A percentile compares a stretch with the other conserved stretches of the same genome.
phyloP scores from a whole-genome alignment of 2,113 vertebrate genomes.

The Catharus minimus region DNA sequence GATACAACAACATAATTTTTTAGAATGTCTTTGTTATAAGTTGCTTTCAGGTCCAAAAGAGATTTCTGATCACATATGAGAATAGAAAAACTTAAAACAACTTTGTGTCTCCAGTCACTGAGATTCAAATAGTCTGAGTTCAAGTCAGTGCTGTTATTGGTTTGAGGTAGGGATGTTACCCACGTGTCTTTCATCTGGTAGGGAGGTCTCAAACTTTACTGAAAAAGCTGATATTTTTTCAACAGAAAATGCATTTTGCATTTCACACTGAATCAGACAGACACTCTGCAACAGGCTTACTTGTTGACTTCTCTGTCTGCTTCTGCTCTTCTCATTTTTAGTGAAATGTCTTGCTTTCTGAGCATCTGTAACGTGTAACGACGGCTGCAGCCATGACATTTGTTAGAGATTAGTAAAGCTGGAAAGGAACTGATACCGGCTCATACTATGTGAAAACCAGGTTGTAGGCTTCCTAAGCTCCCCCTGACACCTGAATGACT shows the following conservation, averaged over 20 bases:
- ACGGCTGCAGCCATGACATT: neutral
- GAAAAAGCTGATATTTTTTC: neutral
- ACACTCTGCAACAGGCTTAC: neutral
- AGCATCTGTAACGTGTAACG: neutral
- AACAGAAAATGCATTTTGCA: neutral
- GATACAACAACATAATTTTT: neutral
- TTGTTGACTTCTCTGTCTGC: neutral
- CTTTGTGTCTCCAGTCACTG: neutral
- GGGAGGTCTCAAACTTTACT: neutral
- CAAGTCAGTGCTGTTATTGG: neutral
- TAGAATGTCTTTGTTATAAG: neutral
- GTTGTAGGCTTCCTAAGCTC: neutral
- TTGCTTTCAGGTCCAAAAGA: neutral
- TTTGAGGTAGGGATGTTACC: neutral
- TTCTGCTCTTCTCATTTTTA: neutral
- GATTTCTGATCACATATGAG: neutral
- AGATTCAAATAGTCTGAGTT: neutral
- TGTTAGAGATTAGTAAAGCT: neutral
- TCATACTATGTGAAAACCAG: neutral
- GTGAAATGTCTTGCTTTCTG: neutral
- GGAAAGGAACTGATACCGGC: neutral
- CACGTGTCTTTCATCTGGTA: accelerated
- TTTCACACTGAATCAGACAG: neutral
- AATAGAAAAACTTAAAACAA: neutral
- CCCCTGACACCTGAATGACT: neutral